phyloP scores from a whole-genome alignment of 2,113 vertebrate species.

The Callipepla californica region DNA sequence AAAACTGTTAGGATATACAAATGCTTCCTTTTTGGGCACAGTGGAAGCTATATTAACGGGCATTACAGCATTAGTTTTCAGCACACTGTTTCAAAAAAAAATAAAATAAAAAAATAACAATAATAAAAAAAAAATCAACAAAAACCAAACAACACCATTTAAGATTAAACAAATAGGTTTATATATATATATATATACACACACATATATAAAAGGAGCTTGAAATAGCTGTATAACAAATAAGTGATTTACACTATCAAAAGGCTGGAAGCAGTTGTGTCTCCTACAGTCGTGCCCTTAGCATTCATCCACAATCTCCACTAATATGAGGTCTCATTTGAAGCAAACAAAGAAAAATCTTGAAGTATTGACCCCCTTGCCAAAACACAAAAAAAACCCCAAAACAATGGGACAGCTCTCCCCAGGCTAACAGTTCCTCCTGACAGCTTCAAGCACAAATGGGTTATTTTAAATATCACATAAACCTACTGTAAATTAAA shows the following conservation, averaged over 20 bases:
- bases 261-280: conserved; percentile 18
- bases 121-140: neutral
- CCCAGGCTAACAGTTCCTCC: conserved; percentile 13
- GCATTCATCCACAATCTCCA: conserved; percentile 28
- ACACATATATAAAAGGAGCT: neutral
- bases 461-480: conserved; percentile 64
- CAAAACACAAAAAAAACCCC: neutral
- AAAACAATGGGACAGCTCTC: conserved; percentile 32
- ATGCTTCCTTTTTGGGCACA: conserved; percentile 64
- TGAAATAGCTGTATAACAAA: conserved; percentile 70
- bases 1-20: conserved; percentile 82
- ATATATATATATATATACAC: conserved; percentile 25
- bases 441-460: conserved; percentile 33
- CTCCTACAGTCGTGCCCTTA: conserved; percentile 27
- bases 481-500: conserved; percentile 64
- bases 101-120: neutral
- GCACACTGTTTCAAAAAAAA: conserved; percentile 60
- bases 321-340: neutral
- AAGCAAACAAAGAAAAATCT: neutral
- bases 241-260: conserved; percentile 47
- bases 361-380: neutral
- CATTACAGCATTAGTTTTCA: conserved; percentile 68
- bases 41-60: conserved; percentile 65
- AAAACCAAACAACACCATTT: neutral
- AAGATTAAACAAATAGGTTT: conserved; percentile 60